These are phyloP conservation scores for Drosophila longiperda DNA, from an alignment of 2,888 invertebrate genomes.

Conservation along the genomic window DNA sequence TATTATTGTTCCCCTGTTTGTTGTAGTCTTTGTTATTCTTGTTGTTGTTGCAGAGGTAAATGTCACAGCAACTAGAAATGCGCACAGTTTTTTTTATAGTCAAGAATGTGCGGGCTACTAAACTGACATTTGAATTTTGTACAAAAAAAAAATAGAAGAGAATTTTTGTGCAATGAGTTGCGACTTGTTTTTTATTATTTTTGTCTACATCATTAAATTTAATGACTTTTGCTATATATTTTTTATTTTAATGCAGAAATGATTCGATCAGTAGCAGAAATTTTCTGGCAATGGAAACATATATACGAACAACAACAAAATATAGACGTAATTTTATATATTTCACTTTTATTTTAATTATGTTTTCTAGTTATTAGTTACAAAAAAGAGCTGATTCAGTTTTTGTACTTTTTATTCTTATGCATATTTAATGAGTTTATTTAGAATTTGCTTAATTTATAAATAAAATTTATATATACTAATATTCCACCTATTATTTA, in stretches of 20 bases:
- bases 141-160: background rate
- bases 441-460: background rate
- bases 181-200: background rate
- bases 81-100: slow-evolving; percentile 36
- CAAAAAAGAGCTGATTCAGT: fast-evolving
- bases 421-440: too few relatives aligned
- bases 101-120: slow-evolving; percentile 41
- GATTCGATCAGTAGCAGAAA: background rate
- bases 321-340: background rate
- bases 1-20: background rate
- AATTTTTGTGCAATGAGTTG: background rate
- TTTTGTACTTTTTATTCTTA: background rate
- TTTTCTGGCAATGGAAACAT: background rate
- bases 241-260: background rate
- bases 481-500: background rate
- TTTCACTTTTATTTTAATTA: background rate
- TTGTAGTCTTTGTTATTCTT: background rate
- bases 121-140: slow-evolving; percentile 38
- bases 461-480: background rate
- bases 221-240: background rate
- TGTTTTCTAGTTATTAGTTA: background rate
- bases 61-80: slow-evolving; percentile 42
- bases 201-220: background rate
- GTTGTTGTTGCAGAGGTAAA: slow-evolving; percentile 13
- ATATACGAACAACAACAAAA: background rate